Conservation (phyloP, 1,140 invertebrate species). For the Formica selysi region DNA sequence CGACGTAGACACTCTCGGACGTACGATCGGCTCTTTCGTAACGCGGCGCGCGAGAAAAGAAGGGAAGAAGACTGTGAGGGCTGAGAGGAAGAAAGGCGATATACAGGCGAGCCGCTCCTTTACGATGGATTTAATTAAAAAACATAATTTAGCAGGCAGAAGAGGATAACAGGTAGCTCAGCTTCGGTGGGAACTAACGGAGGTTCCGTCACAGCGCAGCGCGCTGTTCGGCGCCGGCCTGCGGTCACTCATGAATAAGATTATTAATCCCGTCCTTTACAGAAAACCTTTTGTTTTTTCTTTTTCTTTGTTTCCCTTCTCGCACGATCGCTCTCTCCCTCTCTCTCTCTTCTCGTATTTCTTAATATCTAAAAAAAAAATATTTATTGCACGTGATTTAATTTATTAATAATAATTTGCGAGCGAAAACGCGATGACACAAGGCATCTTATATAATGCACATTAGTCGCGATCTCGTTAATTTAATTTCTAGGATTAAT, state of each 20-base stretch:
- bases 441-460: neutral
- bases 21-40: conserved; percentile 76
- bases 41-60: conserved; percentile 60
- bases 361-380: conserved; percentile 57
- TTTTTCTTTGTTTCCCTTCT: conserved; percentile 50
- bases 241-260: conserved; percentile 86
- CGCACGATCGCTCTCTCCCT: neutral
- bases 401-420: conserved; percentile 24
- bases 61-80: conserved; percentile 31
- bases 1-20: conserved; percentile 75
- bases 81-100: conserved; percentile 16
- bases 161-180: conserved; percentile 85
- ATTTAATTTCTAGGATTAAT: conserved; percentile 1
- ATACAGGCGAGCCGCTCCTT: conserved; percentile 67
- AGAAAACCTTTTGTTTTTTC: conserved; percentile 69
- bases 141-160: conserved; percentile 86
- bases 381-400: conserved; percentile 41
- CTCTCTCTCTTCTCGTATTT: conserved; percentile 5
- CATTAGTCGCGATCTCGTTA: neutral
- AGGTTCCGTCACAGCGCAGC: conserved; percentile 64
- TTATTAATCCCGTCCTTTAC: conserved; percentile 84
- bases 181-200: conserved; percentile 84
- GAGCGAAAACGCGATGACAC: neutral
- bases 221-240: conserved; percentile 76
- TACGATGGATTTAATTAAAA: conserved; percentile 87